phyloP scores from a whole-genome alignment of 2,888 invertebrate species.

The Monopis laevigella region DNA sequence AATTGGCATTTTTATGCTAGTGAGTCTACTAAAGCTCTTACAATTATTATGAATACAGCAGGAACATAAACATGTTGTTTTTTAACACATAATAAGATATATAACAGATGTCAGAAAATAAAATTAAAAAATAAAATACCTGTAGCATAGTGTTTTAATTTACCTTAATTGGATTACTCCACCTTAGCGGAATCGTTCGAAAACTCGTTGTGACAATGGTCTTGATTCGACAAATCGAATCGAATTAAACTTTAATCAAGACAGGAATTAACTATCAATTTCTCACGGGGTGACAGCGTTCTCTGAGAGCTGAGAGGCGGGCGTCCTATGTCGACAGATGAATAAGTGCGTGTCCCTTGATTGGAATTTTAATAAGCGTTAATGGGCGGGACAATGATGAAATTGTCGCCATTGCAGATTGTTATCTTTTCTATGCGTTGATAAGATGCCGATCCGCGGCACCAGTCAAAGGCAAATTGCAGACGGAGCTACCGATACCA shows the following conservation, averaged over 20 bases:
- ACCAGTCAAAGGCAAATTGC: conserved; percentile 64
- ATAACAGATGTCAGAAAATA: too few species aligned
- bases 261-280: conserved; percentile 7
- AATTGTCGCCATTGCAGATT: conserved; percentile 49
- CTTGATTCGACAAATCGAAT: conserved; percentile 2
- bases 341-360: conserved; percentile 55
- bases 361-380: conserved; percentile 62
- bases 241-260: background rate
- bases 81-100: too few species aligned
- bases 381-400: conserved; percentile 63
- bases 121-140: too few species aligned
- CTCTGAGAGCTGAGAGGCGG: background rate
- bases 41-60: too few species aligned
- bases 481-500: conserved; percentile 32
- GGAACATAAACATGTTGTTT: too few species aligned
- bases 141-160: too few species aligned
- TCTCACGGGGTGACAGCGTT: conserved; percentile 7
- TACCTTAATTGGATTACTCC: too few species aligned
- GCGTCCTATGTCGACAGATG: conserved; percentile 41
- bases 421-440: conserved; percentile 50
- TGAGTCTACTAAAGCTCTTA: too few species aligned
- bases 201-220: background rate
- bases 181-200: too few species aligned
- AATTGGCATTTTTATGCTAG: too few species aligned
- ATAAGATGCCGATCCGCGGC: conserved; percentile 45